Conservation (phyloP, 2,113 vertebrate genomes). For the Barbus barbus region DNA sequence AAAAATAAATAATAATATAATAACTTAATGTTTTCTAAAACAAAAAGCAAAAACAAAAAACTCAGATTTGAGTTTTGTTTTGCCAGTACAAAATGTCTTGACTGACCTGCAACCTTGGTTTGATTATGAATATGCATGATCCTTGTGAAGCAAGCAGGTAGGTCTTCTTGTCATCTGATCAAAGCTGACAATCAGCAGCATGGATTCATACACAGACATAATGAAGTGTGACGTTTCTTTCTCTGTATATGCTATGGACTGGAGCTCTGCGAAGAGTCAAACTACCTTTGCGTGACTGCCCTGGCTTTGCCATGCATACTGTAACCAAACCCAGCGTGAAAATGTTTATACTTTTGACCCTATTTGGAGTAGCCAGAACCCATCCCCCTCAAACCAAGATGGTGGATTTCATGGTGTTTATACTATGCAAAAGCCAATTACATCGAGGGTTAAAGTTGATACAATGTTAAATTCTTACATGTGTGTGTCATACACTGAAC, state of each 20-base stretch:
- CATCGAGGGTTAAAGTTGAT: conserved; percentile 68
- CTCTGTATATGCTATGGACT: conserved; percentile 58
- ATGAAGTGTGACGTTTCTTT: conserved; percentile 44
- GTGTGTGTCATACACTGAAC: conserved; percentile 46
- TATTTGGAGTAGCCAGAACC: conserved; percentile 72
- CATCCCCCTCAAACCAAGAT: conserved; percentile 65
- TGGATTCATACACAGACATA: conserved; percentile 31
- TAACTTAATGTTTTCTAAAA: background rate
- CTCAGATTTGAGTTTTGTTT: background rate
- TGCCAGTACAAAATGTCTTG: background rate
- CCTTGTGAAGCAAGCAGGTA: background rate
- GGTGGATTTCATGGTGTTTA: conserved; percentile 76
- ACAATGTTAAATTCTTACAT: conserved; percentile 61
- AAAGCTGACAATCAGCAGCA: conserved; percentile 21
- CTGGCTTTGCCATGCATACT: conserved; percentile 69
- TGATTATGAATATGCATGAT: background rate
- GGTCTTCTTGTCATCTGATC: conserved; percentile 30
- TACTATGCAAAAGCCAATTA: conserved; percentile 74
- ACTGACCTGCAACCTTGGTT: background rate
- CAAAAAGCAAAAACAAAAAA: background rate
- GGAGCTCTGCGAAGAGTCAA: conserved; percentile 61
- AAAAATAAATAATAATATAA: background rate
- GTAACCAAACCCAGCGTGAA: conserved; percentile 70
- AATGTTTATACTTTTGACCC: conserved; percentile 76
- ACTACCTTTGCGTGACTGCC: conserved; percentile 73